Evolutionary conservation across 2,113 vertebrate species (phyloP).

Genomic region (Stigmatopora argus): DNA sequence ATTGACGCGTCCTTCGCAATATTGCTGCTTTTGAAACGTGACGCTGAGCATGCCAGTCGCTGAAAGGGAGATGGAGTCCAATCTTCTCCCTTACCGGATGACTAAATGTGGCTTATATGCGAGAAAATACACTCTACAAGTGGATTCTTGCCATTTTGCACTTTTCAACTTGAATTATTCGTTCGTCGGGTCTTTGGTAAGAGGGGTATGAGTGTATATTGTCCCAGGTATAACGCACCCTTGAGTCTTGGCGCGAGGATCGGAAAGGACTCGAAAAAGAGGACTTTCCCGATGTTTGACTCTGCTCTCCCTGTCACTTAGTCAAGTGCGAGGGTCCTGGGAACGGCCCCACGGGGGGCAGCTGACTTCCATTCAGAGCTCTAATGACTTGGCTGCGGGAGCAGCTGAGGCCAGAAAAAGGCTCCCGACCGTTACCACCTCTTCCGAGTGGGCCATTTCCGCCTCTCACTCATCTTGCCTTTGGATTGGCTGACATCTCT

Average conservation of each 20-base stretch:
- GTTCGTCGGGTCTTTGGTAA: too few species aligned
- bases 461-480: conserved; percentile 34
- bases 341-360: conserved; percentile 29
- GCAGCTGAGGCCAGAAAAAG: conserved; percentile 52
- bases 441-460: conserved; percentile 36
- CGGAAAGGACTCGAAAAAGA: background rate
- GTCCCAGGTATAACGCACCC: background rate
- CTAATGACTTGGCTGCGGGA: conserved; percentile 25
- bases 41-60: background rate
- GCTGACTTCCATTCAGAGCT: conserved; percentile 49
- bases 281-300: background rate
- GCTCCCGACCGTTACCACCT: conserved; percentile 16
- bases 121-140: background rate
- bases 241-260: too few species aligned
- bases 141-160: too few species aligned
- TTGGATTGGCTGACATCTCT: conserved; percentile 5
- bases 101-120: too few species aligned
- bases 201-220: too few species aligned
- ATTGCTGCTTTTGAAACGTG: conserved; percentile 8
- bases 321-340: conserved; percentile 40
- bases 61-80: background rate
- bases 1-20: conserved; percentile 4
- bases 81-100: conserved; percentile 11
- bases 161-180: too few species aligned
- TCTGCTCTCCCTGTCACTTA: background rate